Conservation (phyloP, 2,888 invertebrate species). For the Cylindroiulus punctatus region DNA sequence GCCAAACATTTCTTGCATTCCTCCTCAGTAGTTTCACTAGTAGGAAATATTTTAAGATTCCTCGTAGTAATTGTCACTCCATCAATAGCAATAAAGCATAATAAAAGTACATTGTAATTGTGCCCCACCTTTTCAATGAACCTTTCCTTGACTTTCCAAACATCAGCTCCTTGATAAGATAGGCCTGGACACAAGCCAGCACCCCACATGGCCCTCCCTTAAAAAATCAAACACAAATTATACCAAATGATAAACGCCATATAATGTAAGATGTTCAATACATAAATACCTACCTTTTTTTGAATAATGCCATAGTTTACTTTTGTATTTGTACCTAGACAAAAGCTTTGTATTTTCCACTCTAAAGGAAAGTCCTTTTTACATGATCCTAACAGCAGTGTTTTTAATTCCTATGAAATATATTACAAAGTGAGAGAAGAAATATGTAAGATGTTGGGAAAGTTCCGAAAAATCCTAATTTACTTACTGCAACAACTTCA, state of each 20-base stretch:
- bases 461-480: background rate
- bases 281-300: conserved; percentile 47
- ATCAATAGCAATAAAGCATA: background rate
- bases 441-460: background rate
- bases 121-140: background rate
- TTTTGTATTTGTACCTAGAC: conserved; percentile 17
- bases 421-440: background rate
- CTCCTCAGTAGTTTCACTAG: background rate
- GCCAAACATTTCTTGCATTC: conserved; percentile 42
- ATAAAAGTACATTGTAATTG: background rate
- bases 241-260: background rate
- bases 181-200: conserved; percentile 51
- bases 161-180: conserved; percentile 48
- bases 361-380: conserved; percentile 50
- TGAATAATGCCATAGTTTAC: conserved; percentile 49
- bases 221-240: background rate
- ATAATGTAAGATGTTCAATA: background rate
- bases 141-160: conserved; percentile 22
- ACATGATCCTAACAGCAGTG: conserved; percentile 43
- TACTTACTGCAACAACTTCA: background rate
- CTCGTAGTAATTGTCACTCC: background rate
- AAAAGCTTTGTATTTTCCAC: conserved; percentile 52
- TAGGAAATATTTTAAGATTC: background rate
- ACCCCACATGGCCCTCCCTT: conserved; percentile 55
- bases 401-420: conserved; percentile 50